These are phyloP conservation scores for Ramphastos sulfuratus DNA, from an alignment of 2,113 vertebrate genomes.

Conservation along the genomic window DNA sequence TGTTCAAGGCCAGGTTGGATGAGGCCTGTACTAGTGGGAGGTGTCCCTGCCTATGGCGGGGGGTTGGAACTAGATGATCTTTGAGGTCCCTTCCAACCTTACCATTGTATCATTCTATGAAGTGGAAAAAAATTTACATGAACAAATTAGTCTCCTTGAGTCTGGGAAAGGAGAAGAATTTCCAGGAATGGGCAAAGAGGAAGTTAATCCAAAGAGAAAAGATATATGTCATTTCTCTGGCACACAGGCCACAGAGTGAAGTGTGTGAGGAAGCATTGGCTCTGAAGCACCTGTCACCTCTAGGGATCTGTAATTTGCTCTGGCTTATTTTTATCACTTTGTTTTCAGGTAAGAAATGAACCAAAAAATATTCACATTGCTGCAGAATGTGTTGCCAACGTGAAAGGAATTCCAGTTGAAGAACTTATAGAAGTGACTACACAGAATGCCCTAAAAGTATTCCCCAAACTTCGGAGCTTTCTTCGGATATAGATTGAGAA, in stretches of 20 bases:
- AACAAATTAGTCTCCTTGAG: neutral
- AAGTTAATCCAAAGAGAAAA: neutral
- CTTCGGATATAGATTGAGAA: constrained; percentile 49
- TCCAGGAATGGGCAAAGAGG: neutral
- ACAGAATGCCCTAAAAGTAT: constrained; percentile 87
- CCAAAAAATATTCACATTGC: constrained; percentile 86
- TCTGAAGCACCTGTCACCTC: neutral
- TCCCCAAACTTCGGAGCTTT: constrained; percentile 83
- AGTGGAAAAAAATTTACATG: neutral
- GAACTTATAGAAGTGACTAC: constrained; percentile 87
- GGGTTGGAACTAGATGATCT: no score
- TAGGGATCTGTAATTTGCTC: neutral
- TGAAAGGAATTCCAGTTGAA: constrained; percentile 89
- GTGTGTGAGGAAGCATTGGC: neutral
- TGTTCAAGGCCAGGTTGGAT: no score
- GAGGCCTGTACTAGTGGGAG: no score
- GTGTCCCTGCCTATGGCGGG: no score
- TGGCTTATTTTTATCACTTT: neutral
- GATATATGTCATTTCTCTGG: neutral
- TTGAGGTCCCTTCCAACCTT: no score
- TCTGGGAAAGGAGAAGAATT: neutral
- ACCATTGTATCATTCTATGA: no score
- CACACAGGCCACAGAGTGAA: neutral
- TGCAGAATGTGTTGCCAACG: constrained; percentile 89
- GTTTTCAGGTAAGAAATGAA: constrained; percentile 90